phyloP scores from a whole-genome alignment of 2,113 vertebrate genomes.

The Ammodytes marinus region DNA sequence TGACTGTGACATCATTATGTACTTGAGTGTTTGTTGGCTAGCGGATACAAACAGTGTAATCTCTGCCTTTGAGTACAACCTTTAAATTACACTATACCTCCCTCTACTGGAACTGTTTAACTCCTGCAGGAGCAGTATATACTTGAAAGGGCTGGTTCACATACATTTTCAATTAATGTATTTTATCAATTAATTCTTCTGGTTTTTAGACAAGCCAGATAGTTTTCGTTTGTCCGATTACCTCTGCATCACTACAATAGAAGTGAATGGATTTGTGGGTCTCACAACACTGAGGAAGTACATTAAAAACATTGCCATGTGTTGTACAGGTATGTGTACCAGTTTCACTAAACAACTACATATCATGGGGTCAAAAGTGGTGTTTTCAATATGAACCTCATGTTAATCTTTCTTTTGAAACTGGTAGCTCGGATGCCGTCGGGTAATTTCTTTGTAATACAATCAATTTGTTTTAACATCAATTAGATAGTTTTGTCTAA shows the following conservation, averaged over 20 bases:
- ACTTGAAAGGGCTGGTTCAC: not conserved
- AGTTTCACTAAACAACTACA: no score
- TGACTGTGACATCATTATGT: not conserved
- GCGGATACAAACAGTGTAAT: not conserved
- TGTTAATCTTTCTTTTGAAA: not conserved
- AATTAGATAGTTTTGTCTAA: not conserved
- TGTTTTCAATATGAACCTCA: not conserved
- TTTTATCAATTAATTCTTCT: not conserved
- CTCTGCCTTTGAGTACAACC: not conserved
- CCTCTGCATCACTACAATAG: no score
- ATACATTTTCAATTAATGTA: not conserved
- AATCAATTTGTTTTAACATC: not conserved
- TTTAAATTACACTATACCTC: not conserved
- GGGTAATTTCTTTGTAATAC: not conserved
- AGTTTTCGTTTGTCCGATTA: not conserved
- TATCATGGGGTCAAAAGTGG: no score
- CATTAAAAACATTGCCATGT: not conserved
- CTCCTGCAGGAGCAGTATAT: conserved; percentile 1
- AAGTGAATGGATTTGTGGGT: not conserved
- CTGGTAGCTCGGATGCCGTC: not conserved
- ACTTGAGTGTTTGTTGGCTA: not conserved
- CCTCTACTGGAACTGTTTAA: conserved; percentile 36
- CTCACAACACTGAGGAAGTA: not conserved
- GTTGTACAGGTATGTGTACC: no score
- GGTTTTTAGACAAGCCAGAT: not conserved